Evolutionary conservation across 2,797 vertebrate species (phyloP), one percentile per base, ranked within the genome.

Genomic region (Xenopus petersii): DNA sequence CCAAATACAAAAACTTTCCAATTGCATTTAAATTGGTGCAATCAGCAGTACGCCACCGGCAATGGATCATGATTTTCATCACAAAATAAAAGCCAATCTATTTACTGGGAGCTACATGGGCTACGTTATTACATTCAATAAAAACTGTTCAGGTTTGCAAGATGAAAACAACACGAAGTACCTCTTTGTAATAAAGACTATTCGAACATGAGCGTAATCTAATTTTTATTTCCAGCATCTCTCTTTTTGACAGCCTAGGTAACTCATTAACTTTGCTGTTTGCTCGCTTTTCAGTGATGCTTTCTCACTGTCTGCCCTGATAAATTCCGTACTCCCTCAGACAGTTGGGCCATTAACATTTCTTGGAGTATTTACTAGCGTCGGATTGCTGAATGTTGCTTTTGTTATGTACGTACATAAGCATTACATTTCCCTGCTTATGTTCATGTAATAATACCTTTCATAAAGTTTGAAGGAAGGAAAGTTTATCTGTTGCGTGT

Each of bases 31-130:
- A 74, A 70, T 79, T 64, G 73, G 71, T 66, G 62, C 30, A 74
- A 73, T 63, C 71, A 74, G 71, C 59, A 70, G 71, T 55, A 60
- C 64, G 61, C 62, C 51, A 70, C 56, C 64, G 66, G 76, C 71
- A 69, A 73, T 79, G 66, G 71, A 79, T 79, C 76, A 74, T 74
- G 71, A 70, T 79, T 79, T 77, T 79, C 73, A 79, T 79, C 71
- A 74, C 71, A 79, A 72, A 74, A 70, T 64, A 49, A 71, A 69
- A 74, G 71, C 42, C 71, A 74, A 79, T 79, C 73, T 70, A 79
- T 79, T 74, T 79, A 67, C 71, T 60, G 21, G 21, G 58, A 60
- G 17, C 24, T 56, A 56, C 54, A 54, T 74, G 54, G 66, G 76
- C 68, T 74, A 79, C 71, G 71, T 74, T 68, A 79, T 79, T 70